Percentiles rank a stretch among this genome's conserved stretches.
Conservation (phyloP, 2,888 invertebrate genomes). For the Anthrax anthrax region DNA sequence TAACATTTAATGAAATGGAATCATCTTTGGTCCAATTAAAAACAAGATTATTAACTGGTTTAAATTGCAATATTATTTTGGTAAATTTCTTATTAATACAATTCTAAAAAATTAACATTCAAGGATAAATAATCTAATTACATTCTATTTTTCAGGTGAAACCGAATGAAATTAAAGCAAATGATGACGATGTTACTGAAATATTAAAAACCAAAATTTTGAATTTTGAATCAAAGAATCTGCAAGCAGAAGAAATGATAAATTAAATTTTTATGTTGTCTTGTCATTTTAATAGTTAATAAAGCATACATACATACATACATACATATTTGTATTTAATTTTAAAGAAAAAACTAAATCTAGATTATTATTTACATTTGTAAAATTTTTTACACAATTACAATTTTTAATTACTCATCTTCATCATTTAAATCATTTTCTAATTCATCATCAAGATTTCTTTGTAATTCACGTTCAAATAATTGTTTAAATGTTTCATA, state of each 20-base stretch:
- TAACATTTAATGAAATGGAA: slow-evolving; percentile 22
- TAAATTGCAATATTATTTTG: slow-evolving; percentile 22
- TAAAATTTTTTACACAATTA: too few relatives aligned
- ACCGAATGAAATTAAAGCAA: not conserved
- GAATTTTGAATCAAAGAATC: not conserved
- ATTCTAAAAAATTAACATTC: not conserved
- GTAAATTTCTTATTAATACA: slow-evolving; percentile 15
- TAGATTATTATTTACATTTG: too few relatives aligned
- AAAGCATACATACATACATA: too few relatives aligned
- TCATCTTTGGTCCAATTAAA: slow-evolving; percentile 23
- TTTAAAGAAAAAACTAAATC: too few relatives aligned
- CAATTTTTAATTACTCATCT: not conserved
- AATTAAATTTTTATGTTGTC: not conserved
- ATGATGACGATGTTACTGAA: not conserved
- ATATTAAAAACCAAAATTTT: not conserved
- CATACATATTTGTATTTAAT: too few relatives aligned
- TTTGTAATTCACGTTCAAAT: slow-evolving; percentile 20
- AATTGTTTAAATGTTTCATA: slow-evolving; percentile 30
- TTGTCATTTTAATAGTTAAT: too few relatives aligned
- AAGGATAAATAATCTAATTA: too few relatives aligned
- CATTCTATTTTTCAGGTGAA: slow-evolving; percentile 1
- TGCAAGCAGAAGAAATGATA: not conserved
- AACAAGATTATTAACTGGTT: slow-evolving; percentile 19
- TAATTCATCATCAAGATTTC: not conserved
- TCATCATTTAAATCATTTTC: slow-evolving; percentile 1